Percentiles rank a stretch among this genome's conserved stretches.
Conservation (phyloP, 2,888 invertebrate species). For the Hypsopygia costalis region DNA sequence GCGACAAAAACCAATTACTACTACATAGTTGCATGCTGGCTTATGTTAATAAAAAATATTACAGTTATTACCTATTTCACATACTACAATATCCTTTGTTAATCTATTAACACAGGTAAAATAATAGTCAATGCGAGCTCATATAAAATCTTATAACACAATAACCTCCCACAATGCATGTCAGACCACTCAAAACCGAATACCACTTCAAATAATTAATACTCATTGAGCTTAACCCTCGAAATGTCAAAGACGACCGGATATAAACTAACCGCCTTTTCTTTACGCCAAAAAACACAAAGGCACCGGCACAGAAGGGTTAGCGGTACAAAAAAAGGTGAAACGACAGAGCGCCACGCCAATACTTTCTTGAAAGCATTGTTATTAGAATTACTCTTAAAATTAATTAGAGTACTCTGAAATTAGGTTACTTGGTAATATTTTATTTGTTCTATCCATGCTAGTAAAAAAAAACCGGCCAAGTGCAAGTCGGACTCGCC, state of each 20-base stretch:
- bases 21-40: no score
- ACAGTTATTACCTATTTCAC: no score
- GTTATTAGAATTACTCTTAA: no score
- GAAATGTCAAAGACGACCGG: conserved; percentile 71
- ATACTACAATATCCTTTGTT: neutral
- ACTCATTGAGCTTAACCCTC: conserved; percentile 69
- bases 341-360: neutral
- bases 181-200: conserved; percentile 53
- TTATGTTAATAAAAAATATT: no score
- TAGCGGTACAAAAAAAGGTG: conserved; percentile 46
- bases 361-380: neutral
- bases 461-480: no score
- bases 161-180: conserved; percentile 41
- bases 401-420: no score
- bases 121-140: neutral
- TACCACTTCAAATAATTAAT: conserved; percentile 77
- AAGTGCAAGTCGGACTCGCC: no score
- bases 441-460: no score
- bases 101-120: conserved; percentile 2
- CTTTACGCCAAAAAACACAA: conserved; percentile 71
- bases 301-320: conserved; percentile 62
- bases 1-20: no score
- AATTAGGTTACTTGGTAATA: no score
- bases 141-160: conserved; percentile 19
- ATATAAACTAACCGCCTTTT: conserved; percentile 81